phyloP scores from a whole-genome alignment of 2,797 vertebrate species.

The Aotus griseimembra region DNA sequence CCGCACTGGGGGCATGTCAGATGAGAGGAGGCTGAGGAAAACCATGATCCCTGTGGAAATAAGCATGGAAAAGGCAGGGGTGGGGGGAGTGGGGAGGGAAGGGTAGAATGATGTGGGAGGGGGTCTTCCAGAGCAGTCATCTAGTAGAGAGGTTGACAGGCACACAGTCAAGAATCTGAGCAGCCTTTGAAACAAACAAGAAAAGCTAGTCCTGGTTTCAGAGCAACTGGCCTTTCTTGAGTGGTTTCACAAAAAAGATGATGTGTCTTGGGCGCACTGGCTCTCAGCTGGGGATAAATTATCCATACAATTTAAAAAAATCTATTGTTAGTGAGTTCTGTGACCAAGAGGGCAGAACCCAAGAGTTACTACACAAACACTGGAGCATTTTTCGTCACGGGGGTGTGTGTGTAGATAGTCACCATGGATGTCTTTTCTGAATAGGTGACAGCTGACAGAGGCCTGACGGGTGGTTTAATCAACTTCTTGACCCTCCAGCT shows the following conservation, averaged over 20 bases:
- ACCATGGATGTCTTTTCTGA: not conserved
- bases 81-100: accelerated
- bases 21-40: not conserved
- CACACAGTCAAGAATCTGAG: not conserved
- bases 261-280: not conserved
- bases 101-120: not conserved
- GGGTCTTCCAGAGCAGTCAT: not conserved
- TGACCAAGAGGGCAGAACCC: not conserved
- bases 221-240: not conserved
- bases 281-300: not conserved
- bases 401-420: not conserved
- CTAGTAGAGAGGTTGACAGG: not conserved
- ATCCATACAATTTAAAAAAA: not conserved
- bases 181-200: not conserved
- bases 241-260: not conserved
- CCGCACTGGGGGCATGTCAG: not conserved
- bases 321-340: not conserved
- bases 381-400: not conserved
- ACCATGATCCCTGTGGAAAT: not conserved
- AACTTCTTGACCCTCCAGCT: not conserved
- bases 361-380: not conserved
- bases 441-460: not conserved
- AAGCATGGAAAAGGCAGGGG: not conserved
- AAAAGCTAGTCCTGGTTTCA: not conserved
- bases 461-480: not conserved